Evolutionary conservation across 2,113 vertebrate species (phyloP), one percentile per base, ranked within the genome.

Genomic region (Synchiropus splendidus): DNA sequence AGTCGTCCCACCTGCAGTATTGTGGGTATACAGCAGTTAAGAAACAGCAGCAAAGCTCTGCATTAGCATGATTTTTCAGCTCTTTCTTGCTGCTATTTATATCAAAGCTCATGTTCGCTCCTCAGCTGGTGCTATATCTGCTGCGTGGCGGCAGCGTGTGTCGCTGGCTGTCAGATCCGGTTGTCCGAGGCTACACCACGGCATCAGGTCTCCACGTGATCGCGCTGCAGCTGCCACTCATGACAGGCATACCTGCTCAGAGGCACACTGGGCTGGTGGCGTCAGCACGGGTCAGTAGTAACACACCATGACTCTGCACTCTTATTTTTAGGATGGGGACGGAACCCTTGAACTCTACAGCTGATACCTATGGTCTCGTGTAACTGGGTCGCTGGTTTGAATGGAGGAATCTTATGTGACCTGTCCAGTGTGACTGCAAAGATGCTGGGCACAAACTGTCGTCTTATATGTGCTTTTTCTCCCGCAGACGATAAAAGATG

Each of bases 181-280:
- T 94, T 42, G 83, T 95, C 33, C 74, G 88, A 21, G 90, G 88
- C 1, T 92, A 91, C 48, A 92, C 88, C 34, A 89, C 86, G 0
- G 90, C 89, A 6, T 89, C 89, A 2, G 87, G 80, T 0, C 70
- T 92, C 30, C 88, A 92, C 1, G 89, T 94, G 45, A 82, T 86
- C 15, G 58, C 78, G 4, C 85, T 89, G 61, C 90, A 94, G 15
- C 34, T 93, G 3, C 90, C 90, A 14, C 89, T 90, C 50, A 70
- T 94, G 18, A 77, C 88, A 5, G 90, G 89, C 32, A 66, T 92
- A 33, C 81, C 86, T 45, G 86, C 83, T 1, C 84, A 65, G 42
- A 75, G 85, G 32, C 78, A 83, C 80, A 83, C 79, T 11, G 89
- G 89, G 2, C 72, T 85, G 45, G 80, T 90, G 36, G 77, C 90